Conservation (phyloP, 2,113 vertebrate species). For the Onychorhynchus coronatus region DNA sequence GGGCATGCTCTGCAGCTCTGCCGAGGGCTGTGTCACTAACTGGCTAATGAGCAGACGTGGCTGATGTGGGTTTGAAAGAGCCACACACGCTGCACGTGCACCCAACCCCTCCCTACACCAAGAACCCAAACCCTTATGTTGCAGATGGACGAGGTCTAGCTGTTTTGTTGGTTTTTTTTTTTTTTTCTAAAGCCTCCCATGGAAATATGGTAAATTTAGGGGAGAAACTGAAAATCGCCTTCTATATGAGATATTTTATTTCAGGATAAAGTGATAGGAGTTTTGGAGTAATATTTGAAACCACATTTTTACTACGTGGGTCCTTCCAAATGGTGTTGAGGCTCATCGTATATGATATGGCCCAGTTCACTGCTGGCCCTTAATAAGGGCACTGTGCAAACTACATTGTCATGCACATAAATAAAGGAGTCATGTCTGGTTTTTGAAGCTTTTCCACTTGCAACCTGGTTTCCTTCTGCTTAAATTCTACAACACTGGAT, state of each 20-base stretch:
- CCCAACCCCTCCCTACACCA: background rate
- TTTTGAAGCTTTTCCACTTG: background rate
- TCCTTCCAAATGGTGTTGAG: background rate
- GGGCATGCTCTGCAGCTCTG: background rate
- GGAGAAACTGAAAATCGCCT: background rate
- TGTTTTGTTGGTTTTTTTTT: background rate
- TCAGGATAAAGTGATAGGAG: background rate
- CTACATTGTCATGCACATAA: background rate
- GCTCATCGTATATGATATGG: fast-evolving
- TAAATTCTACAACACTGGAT: background rate
- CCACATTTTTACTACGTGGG: background rate
- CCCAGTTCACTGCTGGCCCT: background rate
- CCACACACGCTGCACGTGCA: background rate
- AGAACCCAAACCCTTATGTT: background rate
- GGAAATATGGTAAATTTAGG: background rate
- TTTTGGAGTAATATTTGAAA: background rate
- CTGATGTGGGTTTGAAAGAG: background rate
- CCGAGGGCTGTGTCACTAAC: background rate
- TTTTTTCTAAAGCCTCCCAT: background rate
- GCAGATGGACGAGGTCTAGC: background rate
- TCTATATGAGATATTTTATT: background rate
- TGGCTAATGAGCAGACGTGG: background rate
- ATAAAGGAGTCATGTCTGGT: background rate
- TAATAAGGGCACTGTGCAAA: background rate
- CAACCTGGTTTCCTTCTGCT: background rate